phyloP scores from a whole-genome alignment of 2,888 invertebrate species.

The Macrophya annulata region DNA sequence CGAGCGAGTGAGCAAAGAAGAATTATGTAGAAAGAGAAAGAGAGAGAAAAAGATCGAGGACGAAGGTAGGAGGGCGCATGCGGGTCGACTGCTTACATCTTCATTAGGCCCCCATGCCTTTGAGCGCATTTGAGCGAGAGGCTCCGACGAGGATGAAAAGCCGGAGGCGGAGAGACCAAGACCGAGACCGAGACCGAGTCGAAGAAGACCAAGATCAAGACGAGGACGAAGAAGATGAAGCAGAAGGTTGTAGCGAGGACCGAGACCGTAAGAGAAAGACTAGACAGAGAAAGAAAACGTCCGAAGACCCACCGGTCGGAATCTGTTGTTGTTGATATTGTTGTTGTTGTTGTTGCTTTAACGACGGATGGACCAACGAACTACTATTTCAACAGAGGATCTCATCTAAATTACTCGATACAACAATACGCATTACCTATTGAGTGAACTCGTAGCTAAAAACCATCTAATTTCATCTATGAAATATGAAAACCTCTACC shows the following conservation, averaged over 20 bases:
- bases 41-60: constrained; percentile 59
- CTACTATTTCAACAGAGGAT: constrained; percentile 72
- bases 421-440: not conserved
- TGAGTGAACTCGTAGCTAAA: not conserved
- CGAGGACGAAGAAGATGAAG: constrained; percentile 38
- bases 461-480: not conserved
- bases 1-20: not conserved
- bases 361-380: constrained; percentile 64
- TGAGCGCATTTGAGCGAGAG: constrained; percentile 61
- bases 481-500: not conserved
- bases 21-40: not conserved
- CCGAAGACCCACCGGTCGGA: constrained; percentile 78
- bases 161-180: constrained; percentile 47
- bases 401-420: constrained; percentile 68
- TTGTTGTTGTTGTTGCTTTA: constrained; percentile 74
- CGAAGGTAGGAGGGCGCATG: constrained; percentile 63
- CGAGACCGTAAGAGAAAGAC: constrained; percentile 45
- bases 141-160: constrained; percentile 58
- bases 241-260: constrained; percentile 4
- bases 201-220: constrained; percentile 53
- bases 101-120: constrained; percentile 77
- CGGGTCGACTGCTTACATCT: constrained; percentile 78
- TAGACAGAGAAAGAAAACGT: constrained; percentile 66
- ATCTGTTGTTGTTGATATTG: constrained; percentile 74
- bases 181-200: constrained; percentile 53